Conservation (phyloP, 2,113 vertebrate genomes). For the Rutilus rutilus region DNA sequence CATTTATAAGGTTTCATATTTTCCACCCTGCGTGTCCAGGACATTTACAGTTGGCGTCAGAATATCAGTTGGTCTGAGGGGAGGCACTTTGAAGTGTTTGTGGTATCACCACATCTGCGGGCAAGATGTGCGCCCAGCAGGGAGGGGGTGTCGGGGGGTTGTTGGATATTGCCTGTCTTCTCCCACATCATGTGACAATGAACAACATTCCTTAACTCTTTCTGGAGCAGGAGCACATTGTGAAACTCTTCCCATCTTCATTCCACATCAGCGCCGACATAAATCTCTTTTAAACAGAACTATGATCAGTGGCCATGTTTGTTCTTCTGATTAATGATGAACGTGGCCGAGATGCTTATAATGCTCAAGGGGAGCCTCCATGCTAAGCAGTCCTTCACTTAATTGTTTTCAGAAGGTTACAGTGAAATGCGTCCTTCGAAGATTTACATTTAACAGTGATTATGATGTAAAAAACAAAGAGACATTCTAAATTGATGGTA, state of each 20-base stretch:
- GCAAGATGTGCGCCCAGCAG: slow-evolving; percentile 82
- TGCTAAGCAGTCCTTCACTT: slow-evolving; percentile 38
- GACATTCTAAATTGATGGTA: neutral
- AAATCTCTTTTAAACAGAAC: slow-evolving; percentile 36
- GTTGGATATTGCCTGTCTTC: slow-evolving; percentile 72
- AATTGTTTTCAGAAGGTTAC: slow-evolving; percentile 52
- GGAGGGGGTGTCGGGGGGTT: slow-evolving; percentile 3
- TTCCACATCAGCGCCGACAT: slow-evolving; percentile 18
- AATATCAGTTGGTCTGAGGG: slow-evolving; percentile 85
- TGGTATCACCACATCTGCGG: slow-evolving; percentile 87
- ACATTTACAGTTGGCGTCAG: slow-evolving; percentile 93
- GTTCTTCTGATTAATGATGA: slow-evolving; percentile 46
- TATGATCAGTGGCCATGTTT: slow-evolving; percentile 18
- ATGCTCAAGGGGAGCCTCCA: slow-evolving; percentile 29
- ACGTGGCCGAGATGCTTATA: slow-evolving; percentile 37
- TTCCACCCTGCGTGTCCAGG: slow-evolving; percentile 90
- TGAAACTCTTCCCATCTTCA: slow-evolving; percentile 42
- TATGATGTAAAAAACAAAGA: neutral
- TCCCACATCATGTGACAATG: slow-evolving; percentile 84
- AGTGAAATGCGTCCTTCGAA: slow-evolving; percentile 12
- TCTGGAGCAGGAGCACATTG: slow-evolving; percentile 47
- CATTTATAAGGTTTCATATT: slow-evolving; percentile 84
- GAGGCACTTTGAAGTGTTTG: slow-evolving; percentile 91
- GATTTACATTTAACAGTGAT: slow-evolving; percentile 21
- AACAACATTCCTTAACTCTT: slow-evolving; percentile 84